Base-by-base conservation (phyloP, 2,888 invertebrate species). In the Electrophaes corylata region DNA sequence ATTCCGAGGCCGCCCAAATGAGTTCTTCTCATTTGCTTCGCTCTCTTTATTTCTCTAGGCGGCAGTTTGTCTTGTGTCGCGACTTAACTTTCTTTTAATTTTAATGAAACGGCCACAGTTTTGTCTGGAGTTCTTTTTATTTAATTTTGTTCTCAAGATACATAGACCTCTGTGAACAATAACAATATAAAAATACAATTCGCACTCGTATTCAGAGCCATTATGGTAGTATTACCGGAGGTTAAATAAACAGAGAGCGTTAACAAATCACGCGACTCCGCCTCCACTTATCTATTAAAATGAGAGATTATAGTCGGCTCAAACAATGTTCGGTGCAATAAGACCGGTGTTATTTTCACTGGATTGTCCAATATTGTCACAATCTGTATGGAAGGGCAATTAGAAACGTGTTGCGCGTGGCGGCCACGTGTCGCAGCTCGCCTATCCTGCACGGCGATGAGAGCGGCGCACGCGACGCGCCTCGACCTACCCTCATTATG, bases 261-360 rank as follows among this genome's bases (percentile, higher is more conserved):
- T 75, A 81, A 88, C 88, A 89, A 90, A 90, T 88, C 84, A 86
- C 81, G 66, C 78, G 79, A 77, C 87, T 81, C 87, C 91, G 79
- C 88, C 90, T 87, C 72, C 85, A 85, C 88, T 90, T 91, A 91
- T 90, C 89, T 91, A 89, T 91, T 88, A 88, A 89, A 90, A 90
- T 90, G 87, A 87, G 91, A 89, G 90, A 88, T 91, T 91, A 89
- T 84, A 81, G 88, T 80, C 79, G 76, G 85, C 79, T 84, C 74
- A 78, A 79, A 76, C 75, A 76, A 69, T 78, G 77, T 70, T 76
- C 72, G 66, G 74, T 76, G 81, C 79, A 72, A 72, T 75, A 60
- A 80, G 84, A 76, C 73, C 77, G 86, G 90, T 88, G 88, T 90
- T 91, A 89, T 91, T 91, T 91, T 90, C 89, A 88, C 86, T 85